Percentiles rank a stretch among this genome's conserved stretches.
Evolutionary conservation across 2,113 vertebrate species (phyloP).

Genomic region (Cyanoliseus patagonus): DNA sequence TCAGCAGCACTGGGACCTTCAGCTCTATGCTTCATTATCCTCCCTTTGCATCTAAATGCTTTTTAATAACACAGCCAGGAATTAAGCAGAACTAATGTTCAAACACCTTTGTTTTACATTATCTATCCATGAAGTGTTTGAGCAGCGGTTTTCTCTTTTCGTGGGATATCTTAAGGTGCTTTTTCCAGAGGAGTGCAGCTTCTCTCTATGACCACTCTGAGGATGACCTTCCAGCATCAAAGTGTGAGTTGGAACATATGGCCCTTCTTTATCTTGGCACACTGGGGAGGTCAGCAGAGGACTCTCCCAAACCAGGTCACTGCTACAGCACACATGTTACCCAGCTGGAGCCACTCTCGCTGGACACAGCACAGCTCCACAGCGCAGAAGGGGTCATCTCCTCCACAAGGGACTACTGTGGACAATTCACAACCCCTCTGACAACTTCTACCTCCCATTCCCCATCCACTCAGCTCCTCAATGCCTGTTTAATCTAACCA

Average conservation of each 20-base stretch:
- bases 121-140: background rate
- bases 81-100: background rate
- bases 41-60: background rate
- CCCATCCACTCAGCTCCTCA: background rate
- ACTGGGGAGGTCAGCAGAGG: background rate
- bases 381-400: background rate
- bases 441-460: background rate
- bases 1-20: background rate
- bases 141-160: background rate
- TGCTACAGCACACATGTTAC: constrained; percentile 9
- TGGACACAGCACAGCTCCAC: background rate
- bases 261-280: constrained; percentile 27
- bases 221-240: background rate
- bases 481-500: background rate
- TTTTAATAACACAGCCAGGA: background rate
- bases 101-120: background rate
- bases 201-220: background rate
- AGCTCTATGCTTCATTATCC: background rate
- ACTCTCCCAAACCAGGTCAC: constrained; percentile 10
- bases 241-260: background rate
- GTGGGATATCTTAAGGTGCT: background rate
- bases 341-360: background rate
- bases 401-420: accelerated
- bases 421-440: background rate
- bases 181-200: background rate